Percentiles rank a stretch among this genome's conserved stretches.
Evolutionary conservation across 2,113 vertebrate species (phyloP).

Genomic region (Nothoprocta pentlandii): DNA sequence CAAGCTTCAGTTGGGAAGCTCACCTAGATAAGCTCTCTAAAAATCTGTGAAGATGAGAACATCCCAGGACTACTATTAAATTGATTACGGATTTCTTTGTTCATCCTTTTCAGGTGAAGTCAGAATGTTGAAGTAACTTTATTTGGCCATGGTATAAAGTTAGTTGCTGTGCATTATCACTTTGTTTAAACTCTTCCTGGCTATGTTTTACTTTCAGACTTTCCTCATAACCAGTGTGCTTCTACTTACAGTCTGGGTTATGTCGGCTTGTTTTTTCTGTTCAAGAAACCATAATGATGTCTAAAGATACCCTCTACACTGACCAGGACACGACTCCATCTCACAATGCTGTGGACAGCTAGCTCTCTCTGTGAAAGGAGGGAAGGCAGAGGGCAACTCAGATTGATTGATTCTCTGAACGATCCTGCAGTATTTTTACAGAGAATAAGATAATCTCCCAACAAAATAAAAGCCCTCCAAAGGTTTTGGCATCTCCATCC

Average conservation of each 20-base stretch:
- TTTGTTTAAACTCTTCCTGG: no score
- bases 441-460: background rate
- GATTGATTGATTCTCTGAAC: background rate
- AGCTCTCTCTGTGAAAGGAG: background rate
- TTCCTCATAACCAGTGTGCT: no score
- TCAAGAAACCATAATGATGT: background rate
- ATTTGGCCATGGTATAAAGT: background rate
- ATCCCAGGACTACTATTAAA: background rate
- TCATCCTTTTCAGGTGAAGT: background rate
- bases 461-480: background rate
- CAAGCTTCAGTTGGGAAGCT: background rate
- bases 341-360: fast-evolving
- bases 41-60: background rate
- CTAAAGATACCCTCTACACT: fast-evolving
- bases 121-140: background rate
- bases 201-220: no score
- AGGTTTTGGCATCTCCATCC: background rate
- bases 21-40: background rate
- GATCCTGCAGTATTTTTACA: background rate
- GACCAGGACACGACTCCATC: background rate
- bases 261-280: no score
- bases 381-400: background rate
- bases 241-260: no score
- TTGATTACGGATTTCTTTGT: background rate
- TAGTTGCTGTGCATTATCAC: background rate